Evolutionary conservation across 2,113 vertebrate genomes (phyloP).

Genomic region (Mustelus asterias): DNA sequence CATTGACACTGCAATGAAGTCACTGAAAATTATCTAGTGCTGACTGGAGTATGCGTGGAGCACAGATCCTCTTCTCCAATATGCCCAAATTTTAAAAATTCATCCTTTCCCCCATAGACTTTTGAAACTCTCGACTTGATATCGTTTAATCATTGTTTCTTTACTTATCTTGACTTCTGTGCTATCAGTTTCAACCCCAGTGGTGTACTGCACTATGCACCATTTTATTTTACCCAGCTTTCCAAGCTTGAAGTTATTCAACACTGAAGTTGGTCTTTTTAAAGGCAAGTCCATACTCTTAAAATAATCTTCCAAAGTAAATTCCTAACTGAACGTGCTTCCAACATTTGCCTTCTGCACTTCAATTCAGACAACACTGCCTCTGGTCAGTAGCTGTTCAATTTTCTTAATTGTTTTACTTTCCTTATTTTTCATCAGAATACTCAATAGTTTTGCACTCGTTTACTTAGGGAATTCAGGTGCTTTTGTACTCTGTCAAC

Average conservation of each 20-base stretch:
- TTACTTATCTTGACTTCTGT: not conserved
- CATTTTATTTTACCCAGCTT: not conserved
- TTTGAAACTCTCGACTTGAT: not conserved
- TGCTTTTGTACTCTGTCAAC: not conserved
- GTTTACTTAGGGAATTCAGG: not conserved
- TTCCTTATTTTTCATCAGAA: not conserved
- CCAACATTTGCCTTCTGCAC: not conserved
- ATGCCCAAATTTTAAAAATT: not conserved
- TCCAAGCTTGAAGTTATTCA: not conserved
- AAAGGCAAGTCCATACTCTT: not conserved
- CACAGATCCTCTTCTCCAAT: not conserved
- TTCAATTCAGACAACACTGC: not conserved
- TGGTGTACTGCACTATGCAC: not conserved
- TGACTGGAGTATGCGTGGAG: not conserved
- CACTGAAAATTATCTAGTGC: not conserved
- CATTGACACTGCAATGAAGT: too few species aligned
- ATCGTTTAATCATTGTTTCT: not conserved
- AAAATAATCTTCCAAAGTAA: not conserved
- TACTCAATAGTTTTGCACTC: not conserved
- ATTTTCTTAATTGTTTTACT: constrained; percentile 28
- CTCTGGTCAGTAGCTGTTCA: not conserved
- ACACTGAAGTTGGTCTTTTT: not conserved
- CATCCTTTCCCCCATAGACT: not conserved
- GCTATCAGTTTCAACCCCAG: not conserved
- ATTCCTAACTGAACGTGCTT: not conserved